Percentiles rank a stretch among this genome's conserved stretches.
Evolutionary conservation across 64 coral and sea anemone genomes (phyloP).

Genomic region (Anthopleura sola): DNA sequence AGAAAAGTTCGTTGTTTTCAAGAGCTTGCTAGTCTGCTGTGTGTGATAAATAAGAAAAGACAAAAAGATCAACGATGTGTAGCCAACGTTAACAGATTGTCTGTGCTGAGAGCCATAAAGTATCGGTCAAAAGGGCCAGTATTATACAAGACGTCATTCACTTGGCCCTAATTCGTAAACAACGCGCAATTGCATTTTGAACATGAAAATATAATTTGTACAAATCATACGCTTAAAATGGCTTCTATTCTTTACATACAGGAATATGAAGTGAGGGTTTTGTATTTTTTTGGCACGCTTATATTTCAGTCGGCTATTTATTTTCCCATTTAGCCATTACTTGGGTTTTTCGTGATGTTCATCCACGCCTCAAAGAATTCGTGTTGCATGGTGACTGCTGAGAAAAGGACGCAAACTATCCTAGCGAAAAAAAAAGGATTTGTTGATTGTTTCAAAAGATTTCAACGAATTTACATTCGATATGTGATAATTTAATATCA

Average conservation of each 20-base stretch:
- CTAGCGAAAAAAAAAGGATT: background rate
- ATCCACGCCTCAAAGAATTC: background rate
- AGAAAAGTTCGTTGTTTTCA: background rate
- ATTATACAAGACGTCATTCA: background rate
- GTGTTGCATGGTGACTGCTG: background rate
- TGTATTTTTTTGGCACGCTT: background rate
- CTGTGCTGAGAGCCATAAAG: background rate
- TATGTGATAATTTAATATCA: background rate
- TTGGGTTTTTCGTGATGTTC: background rate
- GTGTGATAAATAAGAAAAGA: background rate
- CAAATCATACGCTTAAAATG: background rate
- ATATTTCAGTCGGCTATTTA: background rate
- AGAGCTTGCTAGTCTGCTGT: background rate
- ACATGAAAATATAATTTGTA: background rate
- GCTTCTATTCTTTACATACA: background rate
- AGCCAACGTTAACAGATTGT: background rate
- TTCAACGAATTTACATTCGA: slow-evolving; percentile 6
- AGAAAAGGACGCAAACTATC: slow-evolving; percentile 9
- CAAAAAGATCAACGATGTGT: background rate
- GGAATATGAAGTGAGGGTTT: background rate
- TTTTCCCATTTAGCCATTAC: background rate
- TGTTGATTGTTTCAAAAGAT: slow-evolving; percentile 5
- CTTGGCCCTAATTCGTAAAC: slow-evolving; percentile 2
- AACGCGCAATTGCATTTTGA: background rate
- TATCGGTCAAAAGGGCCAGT: background rate